Evolutionary conservation across 2,888 invertebrate species (phyloP).

Genomic region (Drosophila mimetica): DNA sequence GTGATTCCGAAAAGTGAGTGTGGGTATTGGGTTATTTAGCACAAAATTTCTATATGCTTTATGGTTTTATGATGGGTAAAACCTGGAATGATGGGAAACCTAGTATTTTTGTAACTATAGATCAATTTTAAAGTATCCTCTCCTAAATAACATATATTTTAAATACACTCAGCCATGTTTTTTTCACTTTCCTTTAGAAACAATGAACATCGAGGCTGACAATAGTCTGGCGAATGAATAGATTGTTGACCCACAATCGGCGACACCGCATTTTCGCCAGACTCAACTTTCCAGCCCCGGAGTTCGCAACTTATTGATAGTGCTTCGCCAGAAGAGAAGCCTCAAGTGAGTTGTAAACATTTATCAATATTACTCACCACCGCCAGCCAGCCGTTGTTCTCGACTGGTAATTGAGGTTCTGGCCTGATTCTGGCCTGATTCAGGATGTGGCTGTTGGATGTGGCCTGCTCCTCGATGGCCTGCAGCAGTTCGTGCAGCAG

Average conservation of each 20-base stretch:
- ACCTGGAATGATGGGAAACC: no score
- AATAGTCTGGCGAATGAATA: slow-evolving; percentile 10
- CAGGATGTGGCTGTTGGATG: slow-evolving; percentile 12
- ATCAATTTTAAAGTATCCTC: neutral
- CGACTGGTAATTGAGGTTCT: slow-evolving; percentile 22
- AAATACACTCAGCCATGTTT: neutral
- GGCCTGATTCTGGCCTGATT: slow-evolving; percentile 17
- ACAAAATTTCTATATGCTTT: neutral
- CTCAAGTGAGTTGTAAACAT: slow-evolving; percentile 38
- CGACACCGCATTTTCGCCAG: slow-evolving; percentile 8
- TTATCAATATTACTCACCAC: slow-evolving; percentile 44
- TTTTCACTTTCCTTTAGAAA: neutral
- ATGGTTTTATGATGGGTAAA: no score
- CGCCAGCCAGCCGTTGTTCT: slow-evolving; percentile 41
- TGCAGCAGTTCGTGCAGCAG: slow-evolving; percentile 61
- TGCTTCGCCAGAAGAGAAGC: slow-evolving; percentile 7
- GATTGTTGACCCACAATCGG: slow-evolving; percentile 31
- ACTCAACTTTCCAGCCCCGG: slow-evolving; percentile 7
- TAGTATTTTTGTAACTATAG: neutral
- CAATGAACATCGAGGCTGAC: slow-evolving; percentile 18
- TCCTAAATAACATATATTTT: neutral
- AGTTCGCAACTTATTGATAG: slow-evolving; percentile 24
- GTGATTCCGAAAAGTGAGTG: slow-evolving; percentile 1
- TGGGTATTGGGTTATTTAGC: slow-evolving; percentile 1
- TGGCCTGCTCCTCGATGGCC: slow-evolving; percentile 30